These are phyloP conservation scores for Styela clava DNA, from an alignment of 23 tunicate species.

Conservation along the genomic window DNA sequence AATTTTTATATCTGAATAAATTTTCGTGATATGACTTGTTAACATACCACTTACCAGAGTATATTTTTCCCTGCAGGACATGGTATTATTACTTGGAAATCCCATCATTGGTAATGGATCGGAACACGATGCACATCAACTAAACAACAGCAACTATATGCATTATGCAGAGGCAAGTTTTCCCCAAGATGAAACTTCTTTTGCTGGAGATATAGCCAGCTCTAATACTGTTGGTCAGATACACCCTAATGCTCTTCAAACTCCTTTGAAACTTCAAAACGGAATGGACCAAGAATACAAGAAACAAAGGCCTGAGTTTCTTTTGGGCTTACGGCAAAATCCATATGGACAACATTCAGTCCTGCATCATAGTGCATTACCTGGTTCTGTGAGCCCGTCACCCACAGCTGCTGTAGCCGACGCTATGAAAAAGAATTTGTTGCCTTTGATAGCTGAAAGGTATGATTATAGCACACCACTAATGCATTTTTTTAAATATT, in stretches of 20 bases:
- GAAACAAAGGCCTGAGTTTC: constrained; percentile 12
- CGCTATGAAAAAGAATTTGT: neutral
- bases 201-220: neutral
- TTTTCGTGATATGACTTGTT: too few species aligned
- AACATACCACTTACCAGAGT: too few species aligned
- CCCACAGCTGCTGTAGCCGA: neutral
- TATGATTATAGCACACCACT: neutral
- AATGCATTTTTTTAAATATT: neutral
- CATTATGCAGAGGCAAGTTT: neutral
- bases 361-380: neutral
- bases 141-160: neutral
- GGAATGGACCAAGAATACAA: neutral
- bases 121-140: neutral
- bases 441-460: neutral
- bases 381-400: neutral
- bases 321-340: neutral
- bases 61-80: constrained; percentile 40
- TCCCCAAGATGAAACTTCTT: neutral
- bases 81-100: constrained; percentile 51
- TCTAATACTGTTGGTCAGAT: neutral
- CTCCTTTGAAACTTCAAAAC: neutral
- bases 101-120: constrained; percentile 9
- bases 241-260: neutral
- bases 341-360: neutral
- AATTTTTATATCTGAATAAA: neutral